Base-by-base conservation (phyloP, 2,797 vertebrate genomes). In the Lagocephalus sceleratus region DNA sequence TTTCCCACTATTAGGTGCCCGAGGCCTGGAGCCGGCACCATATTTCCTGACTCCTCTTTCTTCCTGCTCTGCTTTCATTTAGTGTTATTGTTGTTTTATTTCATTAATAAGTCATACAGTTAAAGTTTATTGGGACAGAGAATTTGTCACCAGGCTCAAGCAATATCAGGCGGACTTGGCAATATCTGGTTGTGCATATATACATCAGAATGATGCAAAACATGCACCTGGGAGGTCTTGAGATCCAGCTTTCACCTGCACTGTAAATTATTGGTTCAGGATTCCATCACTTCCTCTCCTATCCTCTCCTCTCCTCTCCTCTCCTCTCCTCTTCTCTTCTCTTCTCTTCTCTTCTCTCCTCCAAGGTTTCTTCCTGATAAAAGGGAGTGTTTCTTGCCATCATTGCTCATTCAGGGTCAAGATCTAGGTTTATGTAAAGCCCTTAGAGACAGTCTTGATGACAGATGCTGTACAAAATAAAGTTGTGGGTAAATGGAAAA, bases 1-100 rank as follows among this genome's bases (percentile, higher is more conserved):
- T 88, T 85, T 78, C 70, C 81, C 71, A 86, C 75, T 85, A 85
- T 84, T 78, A 86, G 63, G 79, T 69, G 85, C 85, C 83, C 57
- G 57, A 73, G 81, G 83, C 83, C 58, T 63, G 58, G 49, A 62
- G 73, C 61, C 82, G 60, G 67, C 74, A 69, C 73, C 68, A 83
- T 84, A 87, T 85, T 86, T 75, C 73, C 85, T 83, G 63, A 72
- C 69, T 82, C 81, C 66, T 78, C 70, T 20, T 80, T 73, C 62
- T 78, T 63, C 38, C 51, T 60, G 19, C 48, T 73, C 60, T 81
- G 74, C 63, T 86, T 77, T 83, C 55, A 79, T 85, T 79, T 78
- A 68, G 51, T 38, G 51, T 66, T 65, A 79, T 76, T 75, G 67
- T 75, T 76, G 26, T 47, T 58, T 72, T 54, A 67, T 58, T 59